Conservation (phyloP, 2,113 vertebrate genomes). For the Eolophus roseicapilla region DNA sequence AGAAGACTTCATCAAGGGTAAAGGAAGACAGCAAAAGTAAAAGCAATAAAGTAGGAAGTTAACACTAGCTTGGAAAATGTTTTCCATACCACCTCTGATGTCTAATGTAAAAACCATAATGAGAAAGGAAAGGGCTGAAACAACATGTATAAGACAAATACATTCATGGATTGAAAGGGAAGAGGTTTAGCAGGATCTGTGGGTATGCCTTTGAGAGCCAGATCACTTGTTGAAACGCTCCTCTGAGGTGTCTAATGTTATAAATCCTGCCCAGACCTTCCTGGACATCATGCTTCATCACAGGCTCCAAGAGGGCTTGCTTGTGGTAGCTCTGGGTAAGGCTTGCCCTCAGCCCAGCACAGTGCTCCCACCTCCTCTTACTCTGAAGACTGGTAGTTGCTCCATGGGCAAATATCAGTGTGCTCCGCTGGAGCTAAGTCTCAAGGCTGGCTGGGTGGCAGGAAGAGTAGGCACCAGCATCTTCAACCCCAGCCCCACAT, state of each 20-base stretch:
- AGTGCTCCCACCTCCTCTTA: not conserved
- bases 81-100: not conserved
- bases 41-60: not conserved
- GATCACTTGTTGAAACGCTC: not conserved
- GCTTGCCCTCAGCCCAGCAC: not conserved
- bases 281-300: not conserved
- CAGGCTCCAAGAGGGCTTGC: not conserved
- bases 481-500: not conserved
- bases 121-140: not conserved
- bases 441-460: not conserved
- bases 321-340: not conserved
- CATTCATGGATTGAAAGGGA: not conserved
- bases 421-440: not conserved
- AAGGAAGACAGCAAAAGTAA: not conserved
- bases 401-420: not conserved
- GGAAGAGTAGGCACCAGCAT: accelerated
- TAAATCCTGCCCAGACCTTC: not conserved
- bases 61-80: not conserved
- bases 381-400: not conserved
- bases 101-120: not conserved
- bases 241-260: not conserved
- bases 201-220: not conserved
- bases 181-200: not conserved
- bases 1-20: not conserved
- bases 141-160: not conserved